Evolutionary conservation across 2,113 vertebrate species (phyloP).

Genomic region (Taxidea taxus): DNA sequence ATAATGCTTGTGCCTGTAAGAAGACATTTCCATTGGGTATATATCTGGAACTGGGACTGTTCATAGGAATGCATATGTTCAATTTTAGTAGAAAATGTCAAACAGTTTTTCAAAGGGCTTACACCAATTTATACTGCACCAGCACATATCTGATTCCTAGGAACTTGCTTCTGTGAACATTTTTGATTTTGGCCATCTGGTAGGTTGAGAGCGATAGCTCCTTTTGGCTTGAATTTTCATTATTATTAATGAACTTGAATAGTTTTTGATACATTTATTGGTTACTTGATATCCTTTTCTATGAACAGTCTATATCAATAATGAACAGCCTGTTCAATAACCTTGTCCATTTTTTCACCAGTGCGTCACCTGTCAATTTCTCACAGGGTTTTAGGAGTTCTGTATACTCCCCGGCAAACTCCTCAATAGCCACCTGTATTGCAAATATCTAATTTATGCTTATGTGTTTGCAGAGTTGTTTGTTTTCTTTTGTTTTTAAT

Average conservation of each 20-base stretch:
- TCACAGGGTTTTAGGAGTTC: background rate
- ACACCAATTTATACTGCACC: background rate
- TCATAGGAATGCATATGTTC: background rate
- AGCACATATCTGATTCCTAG: background rate
- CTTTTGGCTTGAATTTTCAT: background rate
- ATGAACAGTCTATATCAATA: background rate
- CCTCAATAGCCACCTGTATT: background rate
- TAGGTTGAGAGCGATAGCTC: background rate
- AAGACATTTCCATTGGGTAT: background rate
- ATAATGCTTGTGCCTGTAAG: background rate
- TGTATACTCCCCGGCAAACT: background rate
- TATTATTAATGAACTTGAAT: background rate
- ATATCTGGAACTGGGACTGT: background rate
- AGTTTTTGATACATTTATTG: background rate
- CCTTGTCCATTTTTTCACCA: background rate
- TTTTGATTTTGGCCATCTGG: background rate
- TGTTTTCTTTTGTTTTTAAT: background rate
- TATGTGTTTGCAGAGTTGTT: background rate
- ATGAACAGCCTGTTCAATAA: background rate
- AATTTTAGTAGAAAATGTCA: background rate
- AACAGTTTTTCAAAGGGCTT: background rate
- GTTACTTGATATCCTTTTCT: background rate
- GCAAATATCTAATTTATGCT: background rate
- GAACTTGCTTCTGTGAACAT: background rate
- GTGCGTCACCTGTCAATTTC: background rate